Percentiles rank a stretch among this genome's conserved stretches.
phyloP scores from a whole-genome alignment of 2,888 invertebrate species.

The Troides aeacus region DNA sequence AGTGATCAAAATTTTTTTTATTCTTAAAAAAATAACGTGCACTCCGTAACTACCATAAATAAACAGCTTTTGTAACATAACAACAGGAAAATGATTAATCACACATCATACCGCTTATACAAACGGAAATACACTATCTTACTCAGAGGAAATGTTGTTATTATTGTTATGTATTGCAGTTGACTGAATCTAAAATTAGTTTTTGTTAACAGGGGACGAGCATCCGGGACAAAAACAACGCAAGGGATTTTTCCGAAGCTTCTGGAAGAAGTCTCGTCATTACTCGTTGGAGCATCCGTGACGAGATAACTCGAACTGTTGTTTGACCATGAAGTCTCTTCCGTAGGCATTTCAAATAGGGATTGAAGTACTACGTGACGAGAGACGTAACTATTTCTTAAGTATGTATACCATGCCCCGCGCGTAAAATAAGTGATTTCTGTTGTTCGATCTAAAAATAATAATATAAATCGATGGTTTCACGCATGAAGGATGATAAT shows the following conservation, averaged over 20 bases:
- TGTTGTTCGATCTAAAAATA: slow-evolving; percentile 23
- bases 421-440: slow-evolving; percentile 24
- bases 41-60: not conserved
- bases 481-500: slow-evolving; percentile 5
- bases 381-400: slow-evolving; percentile 23
- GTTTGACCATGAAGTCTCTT: slow-evolving; percentile 38
- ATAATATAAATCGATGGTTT: slow-evolving; percentile 16
- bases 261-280: slow-evolving; percentile 93
- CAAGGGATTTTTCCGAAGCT: slow-evolving; percentile 92
- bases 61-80: slow-evolving; percentile 3
- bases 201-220: slow-evolving; percentile 81
- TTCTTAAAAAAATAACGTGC: not conserved
- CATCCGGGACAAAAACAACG: slow-evolving; percentile 86
- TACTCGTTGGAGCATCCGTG: slow-evolving; percentile 93
- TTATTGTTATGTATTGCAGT: slow-evolving; percentile 5
- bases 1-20: not conserved
- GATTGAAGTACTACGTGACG: slow-evolving; percentile 25
- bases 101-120: slow-evolving; percentile 4
- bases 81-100: slow-evolving; percentile 27
- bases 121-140: slow-evolving; percentile 33
- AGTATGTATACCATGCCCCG: slow-evolving; percentile 23
- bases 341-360: slow-evolving; percentile 33
- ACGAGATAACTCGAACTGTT: slow-evolving; percentile 49
- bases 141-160: slow-evolving; percentile 1
- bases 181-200: slow-evolving; percentile 8